Evolutionary conservation across 2,888 invertebrate genomes (phyloP).

Genomic region (Tortricodes alternella): DNA sequence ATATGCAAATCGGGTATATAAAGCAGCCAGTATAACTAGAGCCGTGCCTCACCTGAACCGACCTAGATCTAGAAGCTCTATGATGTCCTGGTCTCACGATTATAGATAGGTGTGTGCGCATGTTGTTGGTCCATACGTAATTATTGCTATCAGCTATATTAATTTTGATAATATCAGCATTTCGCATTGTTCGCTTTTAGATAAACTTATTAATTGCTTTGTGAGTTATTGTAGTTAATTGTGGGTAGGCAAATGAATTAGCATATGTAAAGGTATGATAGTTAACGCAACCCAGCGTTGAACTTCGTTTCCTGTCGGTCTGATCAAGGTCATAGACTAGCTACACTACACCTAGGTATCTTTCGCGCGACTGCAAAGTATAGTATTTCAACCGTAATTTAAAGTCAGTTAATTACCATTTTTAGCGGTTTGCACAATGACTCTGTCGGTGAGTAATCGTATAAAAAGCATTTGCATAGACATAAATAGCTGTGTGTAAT

Average conservation of each 20-base stretch:
- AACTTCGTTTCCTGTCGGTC: not conserved
- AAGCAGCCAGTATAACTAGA: slow-evolving; percentile 8
- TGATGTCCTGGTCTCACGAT: slow-evolving; percentile 10
- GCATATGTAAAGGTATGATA: not conserved
- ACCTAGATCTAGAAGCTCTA: not conserved
- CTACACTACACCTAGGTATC: too few relatives aligned
- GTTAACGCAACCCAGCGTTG: not conserved
- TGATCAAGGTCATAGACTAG: not conserved
- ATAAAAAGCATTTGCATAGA: too few relatives aligned
- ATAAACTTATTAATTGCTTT: slow-evolving; percentile 24
- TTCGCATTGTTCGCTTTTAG: slow-evolving; percentile 27
- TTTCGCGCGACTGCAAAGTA: too few relatives aligned
- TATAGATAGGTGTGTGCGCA: slow-evolving; percentile 13
- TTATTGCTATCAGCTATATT: slow-evolving; percentile 27
- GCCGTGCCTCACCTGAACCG: not conserved
- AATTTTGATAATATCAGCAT: slow-evolving; percentile 22
- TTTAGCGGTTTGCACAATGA: too few relatives aligned
- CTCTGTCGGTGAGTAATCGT: too few relatives aligned
- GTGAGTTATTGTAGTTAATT: slow-evolving; percentile 29
- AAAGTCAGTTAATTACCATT: too few relatives aligned
- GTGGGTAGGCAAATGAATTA: slow-evolving; percentile 1
- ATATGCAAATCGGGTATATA: slow-evolving; percentile 62
- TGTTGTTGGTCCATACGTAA: slow-evolving; percentile 12
- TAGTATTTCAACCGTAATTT: too few relatives aligned
- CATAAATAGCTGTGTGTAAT: too few relatives aligned